Base-by-base conservation (phyloP, 2,797 vertebrate species). In the Notoglanidium macrostoma region DNA sequence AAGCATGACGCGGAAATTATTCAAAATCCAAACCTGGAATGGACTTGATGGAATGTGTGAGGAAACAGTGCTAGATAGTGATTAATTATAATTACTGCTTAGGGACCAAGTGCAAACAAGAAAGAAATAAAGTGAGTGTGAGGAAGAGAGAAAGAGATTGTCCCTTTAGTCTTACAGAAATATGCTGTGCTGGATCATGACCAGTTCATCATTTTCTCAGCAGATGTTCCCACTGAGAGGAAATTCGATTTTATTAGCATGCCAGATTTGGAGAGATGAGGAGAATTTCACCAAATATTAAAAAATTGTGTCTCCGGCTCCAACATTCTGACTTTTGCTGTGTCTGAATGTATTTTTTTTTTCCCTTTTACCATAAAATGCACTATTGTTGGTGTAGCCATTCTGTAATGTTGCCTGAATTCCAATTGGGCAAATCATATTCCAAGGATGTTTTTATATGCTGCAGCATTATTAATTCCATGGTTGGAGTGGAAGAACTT, bases 111-210 rank as follows among this genome's bases (percentile, higher is more conserved):
- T 63, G 44, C 63, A 85, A 79, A 77, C 19, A 35, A 77, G 51
- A 63, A 49, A 65, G 70, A 84, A 73, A 68, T 46, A 68, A 65
- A 82, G 49, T 85, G 86, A 78, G 73, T 78, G 57, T 44, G 68
- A 83, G 77, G 73, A 74, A 59, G 11, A 29, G 70, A 49, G 63
- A 61, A 87, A 63, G 74, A 67, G 63, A 83, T 46, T 63, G 51
- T 76, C 78, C 82, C 74, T 85, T 88, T 90, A 87, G 85, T 83
- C 79, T 86, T 85, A 76, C 59, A 86, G 74, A 91, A 91, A 91
- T 90, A 89, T 90, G 88, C 77, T 87, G 61, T 84, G 61, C 67
- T 90, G 84, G 89, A 84, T 84, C 35, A 57, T 74, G 87, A 57
- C 40, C 86, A 57, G 57, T 74, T 86, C 90, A 90, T 90, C 89